Conservation (phyloP, 1,140 invertebrate genomes). For the Bursaphelenchus mucronatus region DNA sequence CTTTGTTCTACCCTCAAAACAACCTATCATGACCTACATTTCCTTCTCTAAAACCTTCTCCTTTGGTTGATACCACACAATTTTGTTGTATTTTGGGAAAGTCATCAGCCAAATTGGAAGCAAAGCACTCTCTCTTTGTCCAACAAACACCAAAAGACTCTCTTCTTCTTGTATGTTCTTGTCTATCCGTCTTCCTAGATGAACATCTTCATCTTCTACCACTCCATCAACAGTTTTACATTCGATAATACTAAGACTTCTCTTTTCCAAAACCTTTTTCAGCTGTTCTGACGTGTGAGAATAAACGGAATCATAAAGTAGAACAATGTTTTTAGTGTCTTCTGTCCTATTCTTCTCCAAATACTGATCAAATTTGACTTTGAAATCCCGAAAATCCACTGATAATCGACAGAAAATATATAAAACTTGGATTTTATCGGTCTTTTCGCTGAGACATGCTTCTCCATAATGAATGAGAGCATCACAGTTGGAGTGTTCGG, state of each 20-base stretch:
- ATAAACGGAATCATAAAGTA: constrained; percentile 39
- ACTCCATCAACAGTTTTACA: neutral
- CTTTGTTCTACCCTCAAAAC: no score
- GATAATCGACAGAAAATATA: constrained; percentile 40
- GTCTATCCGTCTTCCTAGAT: constrained; percentile 30
- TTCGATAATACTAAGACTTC: no score
- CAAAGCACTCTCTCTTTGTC: constrained; percentile 36
- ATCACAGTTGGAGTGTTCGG: constrained; percentile 49
- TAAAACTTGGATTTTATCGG: constrained; percentile 38
- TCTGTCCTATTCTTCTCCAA: neutral
- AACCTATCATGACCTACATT: no score
- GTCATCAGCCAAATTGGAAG: constrained; percentile 50
- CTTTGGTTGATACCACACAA: constrained; percentile 30
- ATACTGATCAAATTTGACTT: constrained; percentile 19
- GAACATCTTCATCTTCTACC: constrained; percentile 11
- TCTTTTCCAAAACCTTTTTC: neutral
- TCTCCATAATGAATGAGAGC: constrained; percentile 50
- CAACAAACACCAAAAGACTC: constrained; percentile 36
- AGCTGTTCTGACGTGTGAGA: constrained; percentile 19
- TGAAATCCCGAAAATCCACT: constrained; percentile 32
- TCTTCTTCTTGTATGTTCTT: constrained; percentile 5
- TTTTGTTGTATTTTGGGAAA: constrained; percentile 27
- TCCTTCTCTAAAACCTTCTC: no score
- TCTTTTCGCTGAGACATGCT: constrained; percentile 42
- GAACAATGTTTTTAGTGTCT: constrained; percentile 9